A percentile compares a stretch with the other conserved stretches of the same genome.
Evolutionary conservation across 2,113 vertebrate species (phyloP).

Genomic region (Caranx melampygus): DNA sequence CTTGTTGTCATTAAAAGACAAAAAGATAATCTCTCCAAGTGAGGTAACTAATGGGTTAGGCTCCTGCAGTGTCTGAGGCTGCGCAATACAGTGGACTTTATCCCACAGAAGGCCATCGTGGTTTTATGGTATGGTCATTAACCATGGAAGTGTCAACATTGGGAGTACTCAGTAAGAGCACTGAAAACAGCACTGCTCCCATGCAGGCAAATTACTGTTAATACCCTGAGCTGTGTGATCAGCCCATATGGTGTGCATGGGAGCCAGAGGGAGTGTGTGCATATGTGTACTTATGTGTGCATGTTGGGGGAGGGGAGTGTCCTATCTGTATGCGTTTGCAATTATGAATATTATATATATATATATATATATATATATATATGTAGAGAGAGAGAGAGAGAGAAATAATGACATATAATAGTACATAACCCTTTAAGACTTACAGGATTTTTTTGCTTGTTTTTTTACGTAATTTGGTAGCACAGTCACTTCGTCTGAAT

Average conservation of each 20-base stretch:
- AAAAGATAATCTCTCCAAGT: background rate
- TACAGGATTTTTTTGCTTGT: background rate
- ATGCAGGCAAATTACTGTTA: conserved; percentile 33
- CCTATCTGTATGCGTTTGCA: background rate
- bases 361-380: too few relatives aligned
- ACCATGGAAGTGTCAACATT: conserved; percentile 58
- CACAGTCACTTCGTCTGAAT: too few relatives aligned
- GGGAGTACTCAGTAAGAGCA: background rate
- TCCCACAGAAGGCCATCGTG: background rate
- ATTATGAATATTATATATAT: background rate
- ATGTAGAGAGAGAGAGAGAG: too few relatives aligned
- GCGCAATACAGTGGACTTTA: conserved; percentile 48
- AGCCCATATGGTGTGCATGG: conserved; percentile 51
- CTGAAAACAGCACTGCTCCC: background rate
- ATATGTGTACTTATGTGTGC: background rate
- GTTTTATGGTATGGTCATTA: conserved; percentile 53
- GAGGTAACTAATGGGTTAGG: background rate
- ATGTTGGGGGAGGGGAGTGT: conserved; percentile 19
- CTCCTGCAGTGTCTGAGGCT: too few relatives aligned
- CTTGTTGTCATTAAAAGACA: background rate
- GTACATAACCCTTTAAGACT: too few relatives aligned
- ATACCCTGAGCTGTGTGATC: conserved; percentile 49
- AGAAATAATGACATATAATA: background rate
- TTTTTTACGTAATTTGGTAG: too few relatives aligned
- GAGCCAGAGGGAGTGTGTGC: conserved; percentile 23